Evolutionary conservation across 2,113 vertebrate species (phyloP), one percentile per base, ranked within the genome.

Genomic region (Amblyopsis rosae): DNA sequence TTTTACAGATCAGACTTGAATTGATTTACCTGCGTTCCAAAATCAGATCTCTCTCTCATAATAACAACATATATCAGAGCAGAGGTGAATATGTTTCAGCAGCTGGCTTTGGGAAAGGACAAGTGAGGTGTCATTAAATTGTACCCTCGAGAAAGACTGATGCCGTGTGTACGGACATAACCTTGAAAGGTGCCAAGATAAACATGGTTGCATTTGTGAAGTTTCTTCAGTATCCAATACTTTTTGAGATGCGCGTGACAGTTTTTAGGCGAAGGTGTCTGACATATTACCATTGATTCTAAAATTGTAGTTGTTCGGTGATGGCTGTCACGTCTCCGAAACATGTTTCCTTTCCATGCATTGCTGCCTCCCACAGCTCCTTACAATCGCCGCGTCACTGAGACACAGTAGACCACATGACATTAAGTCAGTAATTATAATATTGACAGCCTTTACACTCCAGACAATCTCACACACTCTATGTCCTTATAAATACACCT

Each of bases 1-100:
- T 89, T 90, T 86, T 81, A 84, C 79, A 85, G 83, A 86, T 85
- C 80, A 85, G 71, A 26, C 73, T 16, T 76, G 70, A 85, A 87
- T 77, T 87, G 85, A 87, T 90, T 90, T 75, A 82, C 67, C 68
- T 79, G 62, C 59, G 67, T 77, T 77, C 79, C 62, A 46, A 55
- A 26, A 70, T 60, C 67, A 69, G 54, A 67, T 70, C 59, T 8
- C 73, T 84, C 75, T 74, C 75, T 65, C 78, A 81, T 77, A 76
- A 85, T 67, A 65, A 66, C 54, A 51, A 61, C 85, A 82, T 61
- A 71, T 57, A 75, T 76, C 63, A 73, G 62, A 67, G 35, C 61
- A 41, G 66, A 48, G 63, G 4, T 9, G 58, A 53, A 48, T n/a
- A 67, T 13, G 47, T 73, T 72, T 70, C 3, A 51, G 47, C 67